phyloP scores from a whole-genome alignment of 2,797 vertebrate genomes.

The Sitta carolinensis region DNA sequence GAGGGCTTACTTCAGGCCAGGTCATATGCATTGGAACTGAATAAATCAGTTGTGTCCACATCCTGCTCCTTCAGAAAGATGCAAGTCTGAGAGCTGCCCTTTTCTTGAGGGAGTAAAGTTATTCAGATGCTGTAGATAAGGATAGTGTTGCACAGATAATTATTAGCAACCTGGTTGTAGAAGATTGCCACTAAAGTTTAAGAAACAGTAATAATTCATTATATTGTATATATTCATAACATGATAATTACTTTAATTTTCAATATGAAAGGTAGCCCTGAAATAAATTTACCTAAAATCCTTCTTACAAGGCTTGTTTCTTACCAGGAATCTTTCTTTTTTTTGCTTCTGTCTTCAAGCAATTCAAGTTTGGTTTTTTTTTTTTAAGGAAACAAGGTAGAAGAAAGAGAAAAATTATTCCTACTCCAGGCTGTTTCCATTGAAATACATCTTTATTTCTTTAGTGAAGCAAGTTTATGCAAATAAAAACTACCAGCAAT shows the following conservation, averaged over 20 bases:
- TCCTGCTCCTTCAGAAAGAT: neutral
- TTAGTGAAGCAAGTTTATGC: constrained; percentile 34
- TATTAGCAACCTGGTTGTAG: neutral
- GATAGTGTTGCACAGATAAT: neutral
- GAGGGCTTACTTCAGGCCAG: neutral
- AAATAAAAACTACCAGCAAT: constrained; percentile 33
- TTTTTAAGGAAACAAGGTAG: neutral
- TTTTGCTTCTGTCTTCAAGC: neutral
- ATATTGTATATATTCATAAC: neutral
- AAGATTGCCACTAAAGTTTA: neutral
- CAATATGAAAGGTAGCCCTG: neutral
- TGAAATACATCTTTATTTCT: constrained; percentile 53
- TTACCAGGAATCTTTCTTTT: neutral
- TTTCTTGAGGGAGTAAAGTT: neutral
- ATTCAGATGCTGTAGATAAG: neutral
- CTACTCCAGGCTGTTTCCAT: neutral
- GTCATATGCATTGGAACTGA: neutral
- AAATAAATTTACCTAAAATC: neutral
- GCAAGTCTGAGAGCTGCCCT: neutral
- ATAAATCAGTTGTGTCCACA: neutral
- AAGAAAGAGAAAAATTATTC: constrained; percentile 10
- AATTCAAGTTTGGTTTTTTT: neutral
- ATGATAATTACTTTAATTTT: neutral
- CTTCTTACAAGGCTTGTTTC: neutral
- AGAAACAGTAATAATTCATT: neutral